Base-by-base conservation (phyloP, 2,797 vertebrate genomes). In the Hozukius guyotensis region DNA sequence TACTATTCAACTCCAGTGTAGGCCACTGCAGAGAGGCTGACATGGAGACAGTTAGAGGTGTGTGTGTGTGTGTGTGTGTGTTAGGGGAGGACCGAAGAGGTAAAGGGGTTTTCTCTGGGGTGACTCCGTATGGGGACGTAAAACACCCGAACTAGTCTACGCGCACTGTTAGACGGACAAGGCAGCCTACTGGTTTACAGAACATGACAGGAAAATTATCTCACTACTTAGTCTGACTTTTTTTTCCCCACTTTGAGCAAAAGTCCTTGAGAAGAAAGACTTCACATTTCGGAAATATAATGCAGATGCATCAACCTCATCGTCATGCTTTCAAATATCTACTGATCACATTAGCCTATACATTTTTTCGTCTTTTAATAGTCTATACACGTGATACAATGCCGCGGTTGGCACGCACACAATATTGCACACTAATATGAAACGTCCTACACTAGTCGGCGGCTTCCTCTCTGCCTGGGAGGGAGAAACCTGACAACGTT, bases 391-490 rank as follows among this genome's bases (percentile, higher is more conserved):
- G 92, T 90, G 92, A 92, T 89, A 87, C 84, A 89, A 87, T 94
- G 94, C 92, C 92, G 71, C 80, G 12, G 87, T 92, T 94, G 94
- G 93, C 95, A 95, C 87, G 88, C 82, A 88, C 88, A 94, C 93
- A 92, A 94, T 96, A 96, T 96, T 96, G 95, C 95, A 96, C 95
- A 94, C 92, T 93, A 91, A 93, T 88, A 90, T 93, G 90, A 95
- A 93, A 94, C 60, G 82, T 91, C 91, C 94, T 89, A 82, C 87
- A 72, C 83, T 80, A 20, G 91, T 86, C 85, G 65, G 85, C 24
- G 62, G 69, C 83, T 78, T 84, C 82, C 67, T 88, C 88, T 83
- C 87, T 74, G 81, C 81, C 89, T 69, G 78, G 72, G 88, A 85
- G 84, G 77, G 83, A 82, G 88, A 84, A 72, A 88, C 88, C 88